These are phyloP conservation scores for Opisthocomus hoazin DNA, from an alignment of 2,113 vertebrate species.

Conservation along the genomic window DNA sequence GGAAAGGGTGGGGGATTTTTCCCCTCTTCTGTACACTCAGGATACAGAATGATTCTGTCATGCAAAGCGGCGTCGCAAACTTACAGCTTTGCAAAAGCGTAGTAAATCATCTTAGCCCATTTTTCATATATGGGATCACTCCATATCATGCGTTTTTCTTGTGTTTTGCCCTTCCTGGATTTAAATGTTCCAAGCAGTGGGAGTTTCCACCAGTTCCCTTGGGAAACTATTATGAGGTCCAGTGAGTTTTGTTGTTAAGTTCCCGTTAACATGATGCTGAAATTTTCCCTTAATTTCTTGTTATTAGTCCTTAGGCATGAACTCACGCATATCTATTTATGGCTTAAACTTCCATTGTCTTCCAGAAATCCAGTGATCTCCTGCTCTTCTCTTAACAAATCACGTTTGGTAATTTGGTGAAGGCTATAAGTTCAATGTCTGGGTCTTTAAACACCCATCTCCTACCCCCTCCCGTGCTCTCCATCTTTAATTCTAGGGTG, in stretches of 20 bases:
- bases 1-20: background rate
- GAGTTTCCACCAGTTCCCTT: slow-evolving; percentile 2
- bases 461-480: rapidly evolving
- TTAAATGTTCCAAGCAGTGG: background rate
- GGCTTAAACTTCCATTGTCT: background rate
- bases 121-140: background rate
- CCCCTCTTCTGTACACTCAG: background rate
- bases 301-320: background rate
- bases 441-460: background rate
- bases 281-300: slow-evolving; percentile 4
- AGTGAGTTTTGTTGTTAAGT: background rate
- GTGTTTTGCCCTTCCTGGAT: background rate
- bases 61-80: background rate
- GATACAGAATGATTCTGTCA: background rate
- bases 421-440: background rate
- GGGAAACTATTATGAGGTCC: background rate
- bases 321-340: background rate
- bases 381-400: background rate
- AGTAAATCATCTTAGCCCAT: background rate
- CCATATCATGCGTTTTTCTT: background rate
- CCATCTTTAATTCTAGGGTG: background rate
- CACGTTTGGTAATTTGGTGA: background rate
- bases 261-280: background rate
- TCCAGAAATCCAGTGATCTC: background rate
- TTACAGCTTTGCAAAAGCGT: background rate